Percentiles rank a stretch among this genome's conserved stretches.
phyloP scores from a whole-genome alignment of 53 echinoderm and acorn worm genomes.

The Apostichopus leukothele region DNA sequence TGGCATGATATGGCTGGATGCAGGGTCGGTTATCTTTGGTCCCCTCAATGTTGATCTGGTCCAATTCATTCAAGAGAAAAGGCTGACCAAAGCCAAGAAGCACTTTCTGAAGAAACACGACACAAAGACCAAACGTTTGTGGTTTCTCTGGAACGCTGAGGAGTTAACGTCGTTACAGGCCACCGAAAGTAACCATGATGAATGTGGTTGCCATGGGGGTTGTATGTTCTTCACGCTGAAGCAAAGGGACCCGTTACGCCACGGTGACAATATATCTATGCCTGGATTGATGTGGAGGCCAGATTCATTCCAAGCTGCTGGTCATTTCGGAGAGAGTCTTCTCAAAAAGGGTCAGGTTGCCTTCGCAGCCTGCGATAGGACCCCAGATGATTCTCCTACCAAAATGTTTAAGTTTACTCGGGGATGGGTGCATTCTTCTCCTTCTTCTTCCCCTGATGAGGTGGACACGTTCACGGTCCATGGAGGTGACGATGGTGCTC shows the following conservation, averaged over 20 bases:
- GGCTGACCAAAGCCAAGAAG: conserved; percentile 70
- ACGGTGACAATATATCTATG: conserved; percentile 25
- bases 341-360: conserved; percentile 85
- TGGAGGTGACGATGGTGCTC: background rate
- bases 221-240: conserved; percentile 82
- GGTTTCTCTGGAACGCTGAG: conserved; percentile 86
- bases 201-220: conserved; percentile 94
- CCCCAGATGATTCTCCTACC: conserved; percentile 81
- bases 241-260: conserved; percentile 45
- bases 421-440: conserved; percentile 67
- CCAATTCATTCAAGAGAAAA: conserved; percentile 56
- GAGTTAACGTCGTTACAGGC: conserved; percentile 21
- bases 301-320: conserved; percentile 55
- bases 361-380: conserved; percentile 84
- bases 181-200: conserved; percentile 10
- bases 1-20: conserved; percentile 70
- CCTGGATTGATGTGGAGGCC: conserved; percentile 40
- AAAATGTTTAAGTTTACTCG: conserved; percentile 92
- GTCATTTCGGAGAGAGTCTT: conserved; percentile 88
- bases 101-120: conserved; percentile 87
- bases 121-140: conserved; percentile 66
- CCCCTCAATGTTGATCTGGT: conserved; percentile 84
- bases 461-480: background rate
- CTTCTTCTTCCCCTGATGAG: conserved; percentile 60
- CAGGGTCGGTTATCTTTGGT: conserved; percentile 71